Base-by-base conservation (phyloP, 2,113 vertebrate genomes). In the Excalfactoria chinensis region DNA sequence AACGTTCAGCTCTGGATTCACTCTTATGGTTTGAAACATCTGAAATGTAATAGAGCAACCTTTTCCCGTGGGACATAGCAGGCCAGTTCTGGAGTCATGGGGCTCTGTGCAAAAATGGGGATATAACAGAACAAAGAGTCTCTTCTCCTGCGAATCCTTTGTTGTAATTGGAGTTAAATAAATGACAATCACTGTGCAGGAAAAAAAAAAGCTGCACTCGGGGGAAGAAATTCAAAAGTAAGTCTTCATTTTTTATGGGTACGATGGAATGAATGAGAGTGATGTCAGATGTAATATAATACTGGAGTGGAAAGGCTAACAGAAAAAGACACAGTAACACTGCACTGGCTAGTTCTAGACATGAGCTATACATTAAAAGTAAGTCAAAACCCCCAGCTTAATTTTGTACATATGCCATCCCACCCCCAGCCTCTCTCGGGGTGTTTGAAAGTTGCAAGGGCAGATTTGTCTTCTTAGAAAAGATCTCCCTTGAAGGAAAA, bases 281-380 rank as follows among this genome's bases (percentile, higher is more conserved):
- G 84, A 92, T 94, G 93, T 92, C 92, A 94, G 89, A 83, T 87
- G 87, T 85, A 96, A 94, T 91, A 10, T 70, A 96, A 93, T 72
- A 74, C 75, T 89, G 75, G 79, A 87, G 75, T 64, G 82, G 93
- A 93, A 96, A 93, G 68, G 63, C 78, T 87, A 91, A 94, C 56
- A 92, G 78, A 77, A 78, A 79, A 87, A 83, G 91, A 91, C 90
- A 90, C 22, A 28, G 64, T 77, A 89, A 86, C 7, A 7, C 82
- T 86, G 72, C 16, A 10, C 71, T 80, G 68, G 32, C 46, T 89
- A 74, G 78, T 74, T 92, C 68, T 84, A 95, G 78, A 83, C 82
- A 60, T 91, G 71, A 90, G 67, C 71, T 84, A 67, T 76, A 87
- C 91, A 88, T 94, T 91, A 93, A 77, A 92, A 94, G 84, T 79